phyloP scores from a whole-genome alignment of 1,140 invertebrate genomes.

The Drosophila orosa region DNA sequence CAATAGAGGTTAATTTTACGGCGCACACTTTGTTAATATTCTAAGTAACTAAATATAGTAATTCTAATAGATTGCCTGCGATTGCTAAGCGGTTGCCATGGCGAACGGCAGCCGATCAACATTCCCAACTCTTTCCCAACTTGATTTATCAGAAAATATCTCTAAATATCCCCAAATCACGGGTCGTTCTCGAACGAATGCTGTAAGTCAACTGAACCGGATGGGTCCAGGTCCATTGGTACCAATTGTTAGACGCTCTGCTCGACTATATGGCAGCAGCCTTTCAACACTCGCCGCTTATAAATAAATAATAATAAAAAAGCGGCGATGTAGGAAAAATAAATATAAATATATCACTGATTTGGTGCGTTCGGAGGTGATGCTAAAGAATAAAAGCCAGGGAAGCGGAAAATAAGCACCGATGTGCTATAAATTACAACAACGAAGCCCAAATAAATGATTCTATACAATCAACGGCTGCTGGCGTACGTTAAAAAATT shows the following conservation, averaged over 20 bases:
- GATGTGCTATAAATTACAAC: constrained; percentile 68
- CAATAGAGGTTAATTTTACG: constrained; percentile 11
- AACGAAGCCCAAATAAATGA: constrained; percentile 43
- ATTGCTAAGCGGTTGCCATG: constrained; percentile 65
- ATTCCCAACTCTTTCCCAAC: constrained; percentile 39
- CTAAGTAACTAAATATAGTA: not conserved
- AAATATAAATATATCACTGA: constrained; percentile 74
- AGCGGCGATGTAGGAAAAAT: constrained; percentile 65
- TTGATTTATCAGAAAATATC: constrained; percentile 9
- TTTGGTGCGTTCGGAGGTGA: constrained; percentile 38
- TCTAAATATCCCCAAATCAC: constrained; percentile 12
- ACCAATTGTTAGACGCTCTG: constrained; percentile 60
- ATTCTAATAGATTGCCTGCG: constrained; percentile 52
- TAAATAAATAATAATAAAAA: constrained; percentile 79
- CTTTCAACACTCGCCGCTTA: constrained; percentile 74
- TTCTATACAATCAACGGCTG: constrained; percentile 41
- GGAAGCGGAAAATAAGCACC: constrained; percentile 37
- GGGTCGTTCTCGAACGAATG: constrained; percentile 67
- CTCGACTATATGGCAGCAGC: constrained; percentile 42
- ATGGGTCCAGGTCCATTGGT: constrained; percentile 53
- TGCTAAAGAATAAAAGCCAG: constrained; percentile 29
- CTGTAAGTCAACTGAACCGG: constrained; percentile 81
- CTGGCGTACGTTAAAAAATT: constrained; percentile 19
- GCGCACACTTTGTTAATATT: not conserved
- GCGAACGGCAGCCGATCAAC: constrained; percentile 67